phyloP scores from a whole-genome alignment of 2,113 vertebrate species.

The cat (Felis catus) region F.catus_Fca126_mat1.0 CM031413.1:147397001-147397500 shows the following conservation, averaged over 20 bases:
- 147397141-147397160: neutral
- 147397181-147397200: neutral
- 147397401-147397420: neutral
- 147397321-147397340: neutral
- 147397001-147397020: neutral
- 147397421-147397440: slow-evolving; percentile 32
- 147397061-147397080: neutral
- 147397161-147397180: neutral
- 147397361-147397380: neutral
- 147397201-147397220: neutral
- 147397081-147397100: slow-evolving; percentile 3
- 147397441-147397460: neutral
- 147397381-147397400: neutral
- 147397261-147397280: neutral
- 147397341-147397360: neutral
- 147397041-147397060: neutral
- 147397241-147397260: neutral
- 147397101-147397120: neutral
- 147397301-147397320: neutral
- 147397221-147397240: neutral
- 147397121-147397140: neutral
- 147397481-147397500: slow-evolving; percentile 3
- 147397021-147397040: neutral
- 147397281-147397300: neutral
- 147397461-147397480: neutral